phyloP scores from a whole-genome alignment of 2,113 vertebrate species.

The Oophaga pumilio region DNA sequence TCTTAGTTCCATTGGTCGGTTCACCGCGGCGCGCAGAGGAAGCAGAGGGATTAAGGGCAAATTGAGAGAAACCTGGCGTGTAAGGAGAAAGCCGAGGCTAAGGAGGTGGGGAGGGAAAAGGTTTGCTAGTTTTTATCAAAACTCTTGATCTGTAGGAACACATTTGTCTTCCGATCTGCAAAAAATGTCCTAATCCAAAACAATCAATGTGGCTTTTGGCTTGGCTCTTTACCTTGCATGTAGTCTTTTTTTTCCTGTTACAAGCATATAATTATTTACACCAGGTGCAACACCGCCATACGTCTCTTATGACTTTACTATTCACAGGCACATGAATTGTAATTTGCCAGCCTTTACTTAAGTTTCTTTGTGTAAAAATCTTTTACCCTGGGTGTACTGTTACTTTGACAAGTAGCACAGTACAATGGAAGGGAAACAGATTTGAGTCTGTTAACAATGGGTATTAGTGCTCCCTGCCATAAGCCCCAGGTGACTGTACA shows the following conservation, averaged over 20 bases:
- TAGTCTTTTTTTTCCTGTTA: conserved; percentile 43
- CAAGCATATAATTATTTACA: conserved; percentile 67
- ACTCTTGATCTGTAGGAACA: conserved; percentile 47
- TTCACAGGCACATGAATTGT: conserved; percentile 58
- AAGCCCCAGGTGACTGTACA: conserved; percentile 55
- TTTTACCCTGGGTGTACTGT: conserved; percentile 58
- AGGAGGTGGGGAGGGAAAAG: conserved; percentile 52
- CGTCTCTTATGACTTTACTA: conserved; percentile 60
- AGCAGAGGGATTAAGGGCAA: conserved; percentile 60
- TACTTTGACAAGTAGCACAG: conserved; percentile 45
- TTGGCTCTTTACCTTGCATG: conserved; percentile 58
- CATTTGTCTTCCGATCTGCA: conserved; percentile 51
- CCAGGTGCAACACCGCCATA: conserved; percentile 68
- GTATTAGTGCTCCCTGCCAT: conserved; percentile 57
- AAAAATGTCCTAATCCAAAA: conserved; percentile 53
- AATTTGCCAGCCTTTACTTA: conserved; percentile 62
- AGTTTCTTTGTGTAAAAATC: conserved; percentile 66
- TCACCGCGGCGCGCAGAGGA: conserved; percentile 46
- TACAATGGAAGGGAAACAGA: conserved; percentile 71
- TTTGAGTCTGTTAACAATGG: conserved; percentile 67
- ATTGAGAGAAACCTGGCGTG: conserved; percentile 57
- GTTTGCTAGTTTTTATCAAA: conserved; percentile 48
- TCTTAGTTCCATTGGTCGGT: conserved; percentile 41
- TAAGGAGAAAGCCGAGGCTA: conserved; percentile 57
- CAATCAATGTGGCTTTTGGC: conserved; percentile 59